Conservation (phyloP, 2,797 vertebrate species). For the Melanotaenia maccullochi region DNA sequence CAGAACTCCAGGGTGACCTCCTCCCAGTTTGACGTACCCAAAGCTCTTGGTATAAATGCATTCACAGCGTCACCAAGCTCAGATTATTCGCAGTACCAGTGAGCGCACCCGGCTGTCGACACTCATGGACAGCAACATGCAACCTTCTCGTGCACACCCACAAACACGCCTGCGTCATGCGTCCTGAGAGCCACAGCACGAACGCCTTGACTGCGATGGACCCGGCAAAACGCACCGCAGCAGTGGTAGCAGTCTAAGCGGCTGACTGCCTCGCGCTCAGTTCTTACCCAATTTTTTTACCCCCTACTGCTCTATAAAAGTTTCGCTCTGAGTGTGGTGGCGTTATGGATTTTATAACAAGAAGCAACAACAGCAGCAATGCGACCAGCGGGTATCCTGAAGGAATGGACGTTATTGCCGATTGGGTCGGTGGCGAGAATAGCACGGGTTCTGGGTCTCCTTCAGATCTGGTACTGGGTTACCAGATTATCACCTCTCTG, state of each 20-base stretch:
- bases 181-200: constrained; percentile 76
- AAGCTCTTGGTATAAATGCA: constrained; percentile 83
- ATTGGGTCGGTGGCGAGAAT: constrained; percentile 75
- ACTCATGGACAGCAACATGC: constrained; percentile 53
- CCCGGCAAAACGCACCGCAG: constrained; percentile 61
- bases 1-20: constrained; percentile 75
- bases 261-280: constrained; percentile 63
- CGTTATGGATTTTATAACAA: constrained; percentile 83
- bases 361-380: constrained; percentile 85
- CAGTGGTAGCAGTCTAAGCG: constrained; percentile 60
- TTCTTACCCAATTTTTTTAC: constrained; percentile 28
- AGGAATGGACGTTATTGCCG: constrained; percentile 63
- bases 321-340: constrained; percentile 53
- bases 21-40: constrained; percentile 83
- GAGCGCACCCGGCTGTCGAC: constrained; percentile 75
- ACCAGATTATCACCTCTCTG: constrained; percentile 93
- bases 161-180: constrained; percentile 80
- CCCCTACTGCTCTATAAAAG: constrained; percentile 57
- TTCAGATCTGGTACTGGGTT: constrained; percentile 85
- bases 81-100: constrained; percentile 79
- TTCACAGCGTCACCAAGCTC: constrained; percentile 80
- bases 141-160: constrained; percentile 32
- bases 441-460: constrained; percentile 65
- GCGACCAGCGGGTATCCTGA: constrained; percentile 71
- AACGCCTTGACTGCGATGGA: constrained; percentile 74